Evolutionary conservation across 2,113 vertebrate species (phyloP).

Genomic region (Megalops atlanticus): DNA sequence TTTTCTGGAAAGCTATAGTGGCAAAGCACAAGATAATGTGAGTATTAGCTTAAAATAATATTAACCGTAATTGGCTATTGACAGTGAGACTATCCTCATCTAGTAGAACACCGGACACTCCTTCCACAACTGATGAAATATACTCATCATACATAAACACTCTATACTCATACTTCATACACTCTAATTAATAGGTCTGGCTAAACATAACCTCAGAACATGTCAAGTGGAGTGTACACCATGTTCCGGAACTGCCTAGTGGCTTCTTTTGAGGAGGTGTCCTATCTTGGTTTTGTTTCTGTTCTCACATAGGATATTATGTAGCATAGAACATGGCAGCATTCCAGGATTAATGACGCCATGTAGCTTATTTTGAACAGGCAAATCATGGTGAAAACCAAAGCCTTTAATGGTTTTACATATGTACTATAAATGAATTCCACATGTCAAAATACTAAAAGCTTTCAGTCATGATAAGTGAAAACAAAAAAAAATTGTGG

Average conservation of each 20-base stretch:
- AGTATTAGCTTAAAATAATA: too few relatives aligned
- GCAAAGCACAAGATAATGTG: too few relatives aligned
- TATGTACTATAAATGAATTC: constrained; percentile 65
- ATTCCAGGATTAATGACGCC: constrained; percentile 55
- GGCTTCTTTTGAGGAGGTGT: constrained; percentile 19
- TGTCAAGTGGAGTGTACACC: background rate
- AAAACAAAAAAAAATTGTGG: constrained; percentile 60
- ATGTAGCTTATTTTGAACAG: constrained; percentile 65
- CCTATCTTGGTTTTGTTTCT: constrained; percentile 33
- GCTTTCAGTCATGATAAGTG: constrained; percentile 59
- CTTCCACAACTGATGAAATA: too few relatives aligned
- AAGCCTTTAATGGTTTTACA: constrained; percentile 61
- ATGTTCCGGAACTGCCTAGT: background rate
- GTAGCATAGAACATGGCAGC: constrained; percentile 49
- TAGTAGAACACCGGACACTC: too few relatives aligned
- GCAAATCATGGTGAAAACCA: constrained; percentile 61
- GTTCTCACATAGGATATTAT: constrained; percentile 28
- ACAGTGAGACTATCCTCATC: too few relatives aligned
- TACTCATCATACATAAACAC: too few relatives aligned
- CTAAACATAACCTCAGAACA: constrained; percentile 11
- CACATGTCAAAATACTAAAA: constrained; percentile 56
- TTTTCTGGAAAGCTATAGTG: too few relatives aligned
- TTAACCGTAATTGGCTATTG: too few relatives aligned
- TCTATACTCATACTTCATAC: too few relatives aligned
- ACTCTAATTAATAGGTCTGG: background rate